These are phyloP conservation scores for Oedothorax gibbosus DNA, from an alignment of 1,140 invertebrate species.

Conservation along the genomic window DNA sequence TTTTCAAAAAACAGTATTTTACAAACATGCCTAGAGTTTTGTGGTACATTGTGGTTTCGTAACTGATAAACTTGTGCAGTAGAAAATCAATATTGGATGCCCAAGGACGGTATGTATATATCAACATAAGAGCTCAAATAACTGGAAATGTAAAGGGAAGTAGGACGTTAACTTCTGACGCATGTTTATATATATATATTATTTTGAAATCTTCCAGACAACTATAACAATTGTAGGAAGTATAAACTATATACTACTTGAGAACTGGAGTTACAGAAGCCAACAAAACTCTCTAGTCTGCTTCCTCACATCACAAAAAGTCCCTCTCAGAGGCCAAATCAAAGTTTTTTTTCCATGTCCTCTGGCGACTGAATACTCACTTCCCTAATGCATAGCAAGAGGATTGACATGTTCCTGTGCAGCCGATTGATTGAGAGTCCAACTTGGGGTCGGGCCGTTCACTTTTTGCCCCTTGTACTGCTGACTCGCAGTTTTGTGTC, in stretches of 20 bases:
- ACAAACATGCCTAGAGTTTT: slow-evolving; percentile 7
- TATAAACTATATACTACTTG: slow-evolving; percentile 57
- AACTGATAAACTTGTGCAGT: no score
- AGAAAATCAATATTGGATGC: slow-evolving; percentile 16
- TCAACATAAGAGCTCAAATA: slow-evolving; percentile 19
- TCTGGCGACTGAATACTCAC: slow-evolving; percentile 34
- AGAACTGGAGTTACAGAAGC: slow-evolving; percentile 59
- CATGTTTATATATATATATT: slow-evolving; percentile 33
- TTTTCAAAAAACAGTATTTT: slow-evolving; percentile 3
- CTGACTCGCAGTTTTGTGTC: slow-evolving; percentile 34
- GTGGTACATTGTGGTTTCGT: no score
- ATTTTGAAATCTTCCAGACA: slow-evolving; percentile 34
- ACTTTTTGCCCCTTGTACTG: slow-evolving; percentile 49
- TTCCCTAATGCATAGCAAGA: slow-evolving; percentile 45
- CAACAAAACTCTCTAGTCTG: slow-evolving; percentile 39
- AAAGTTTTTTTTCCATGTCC: slow-evolving; percentile 34
- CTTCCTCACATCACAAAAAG: slow-evolving; percentile 20
- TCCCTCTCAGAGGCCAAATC: slow-evolving; percentile 6
- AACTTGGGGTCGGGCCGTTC: slow-evolving; percentile 20
- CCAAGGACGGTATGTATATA: slow-evolving; percentile 45
- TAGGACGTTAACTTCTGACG: slow-evolving; percentile 31
- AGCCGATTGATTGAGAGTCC: slow-evolving; percentile 21
- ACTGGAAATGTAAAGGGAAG: not conserved
- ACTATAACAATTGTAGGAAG: slow-evolving; percentile 41
- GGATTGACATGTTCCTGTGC: slow-evolving; percentile 18